Evolutionary conservation across 1,140 invertebrate species (phyloP), one percentile per base, ranked within the genome.

Genomic region (Euwallacea similis): DNA sequence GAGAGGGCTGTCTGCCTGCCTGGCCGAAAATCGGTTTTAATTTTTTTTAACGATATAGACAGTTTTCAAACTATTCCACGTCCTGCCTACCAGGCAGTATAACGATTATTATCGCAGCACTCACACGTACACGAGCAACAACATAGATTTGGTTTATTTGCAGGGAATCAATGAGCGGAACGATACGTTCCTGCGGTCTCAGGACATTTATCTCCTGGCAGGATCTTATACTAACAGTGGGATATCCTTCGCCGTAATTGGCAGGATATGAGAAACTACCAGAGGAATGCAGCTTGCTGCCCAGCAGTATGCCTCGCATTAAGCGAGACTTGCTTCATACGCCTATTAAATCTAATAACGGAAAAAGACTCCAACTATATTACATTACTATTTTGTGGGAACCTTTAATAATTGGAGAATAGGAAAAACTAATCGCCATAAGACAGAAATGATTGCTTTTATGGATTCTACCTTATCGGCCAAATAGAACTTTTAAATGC

Each of bases 131-230:
- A 33, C 21, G 21, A 33, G 53, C 41, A 55, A 66, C 42, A 66
- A 55, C 42, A 50, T 63, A 68, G 59, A 68, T 68, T 68, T 68
- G 21, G 21, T 33, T 33, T 68, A 60, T 68, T 68, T 68, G 66
- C 66, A 50, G 66, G 44, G 21, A 68, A 68, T 68, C 66, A 60
- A 44, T 68, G 66, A 68, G 66, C 56, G 66, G 56, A 68, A 73
- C 65, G 43, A 69, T 73, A 54, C 71, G 66, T 73, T 73, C 71
- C 61, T 68, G 60, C 62, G 66, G 54, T 63, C 59, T 50, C 66
- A 66, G 66, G 44, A 64, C 66, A 69, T 69, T 69, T 73, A 69
- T 61, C 71, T 68, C 58, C 61, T 73, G 66, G 61, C 61, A 64
- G 61, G 61, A 64, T 73, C 64, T 64, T 42, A 68, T 60, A 46